Base-by-base conservation (phyloP, 2,797 vertebrate genomes). In the Mormyrops boulengeri region DNA sequence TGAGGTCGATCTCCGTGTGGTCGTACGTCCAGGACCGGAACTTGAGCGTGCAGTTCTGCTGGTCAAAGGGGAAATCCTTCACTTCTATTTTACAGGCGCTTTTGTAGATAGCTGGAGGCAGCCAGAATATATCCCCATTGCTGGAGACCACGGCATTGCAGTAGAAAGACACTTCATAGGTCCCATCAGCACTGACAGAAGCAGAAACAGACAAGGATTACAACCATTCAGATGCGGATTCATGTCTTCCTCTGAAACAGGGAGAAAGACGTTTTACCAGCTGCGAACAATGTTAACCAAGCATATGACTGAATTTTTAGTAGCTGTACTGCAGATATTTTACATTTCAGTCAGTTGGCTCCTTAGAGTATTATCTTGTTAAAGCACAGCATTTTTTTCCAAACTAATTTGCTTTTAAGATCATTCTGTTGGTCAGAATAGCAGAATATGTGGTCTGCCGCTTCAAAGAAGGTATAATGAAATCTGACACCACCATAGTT, bases 1-100 rank as follows among this genome's bases (percentile, higher is more conserved):
- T 95, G 50, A 97, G 94, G 89, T 97, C 96, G 0, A 96, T 97
- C 92, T 97, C 96, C 0, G 96, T 96, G 94, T 95, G 95, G 93
- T 97, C 96, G 0, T 96, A 97, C 0, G 96, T 97, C 96, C 96
- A 96, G 0, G 96, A 97, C 88, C 96, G 96, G 91, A 97, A 97
- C 92, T 96, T 96, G 49, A 97, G 95, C 0, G 96, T 96, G 92
- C 96, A 97, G 94, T 97, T 97, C 93, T 97, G 96, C 93, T 97
- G 96, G 94, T 97, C 96, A n/a, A 97, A 97, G 11, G 96, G 96
- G 87, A 97, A 96, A 92, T 96, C 94, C 0, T 95, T 96, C n/a
- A 97, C 96, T 91, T 97, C 95, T 0, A 97, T 97, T 93, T 96
- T 96, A 92, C 96, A 97, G 77, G 96, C 96, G 0, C 96, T 96